These are phyloP conservation scores for Anas acuta DNA, from an alignment of 2,797 vertebrate genomes.

Conservation along the genomic window DNA sequence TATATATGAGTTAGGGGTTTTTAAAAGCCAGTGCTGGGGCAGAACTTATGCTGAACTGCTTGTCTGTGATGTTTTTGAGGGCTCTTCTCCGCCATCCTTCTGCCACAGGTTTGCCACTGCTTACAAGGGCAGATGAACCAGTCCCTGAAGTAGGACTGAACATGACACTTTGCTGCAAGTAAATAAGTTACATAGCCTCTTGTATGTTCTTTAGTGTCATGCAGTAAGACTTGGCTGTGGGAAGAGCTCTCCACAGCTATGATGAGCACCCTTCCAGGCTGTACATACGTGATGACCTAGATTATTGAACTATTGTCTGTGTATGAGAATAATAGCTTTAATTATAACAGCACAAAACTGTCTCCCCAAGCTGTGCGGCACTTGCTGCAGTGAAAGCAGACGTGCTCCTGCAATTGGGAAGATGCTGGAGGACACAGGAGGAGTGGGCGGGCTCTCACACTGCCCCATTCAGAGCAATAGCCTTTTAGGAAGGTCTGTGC, in stretches of 20 bases:
- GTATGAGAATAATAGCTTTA: not conserved
- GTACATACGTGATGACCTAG: not conserved
- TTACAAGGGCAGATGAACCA: not conserved
- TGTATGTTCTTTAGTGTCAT: not conserved
- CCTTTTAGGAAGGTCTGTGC: not conserved
- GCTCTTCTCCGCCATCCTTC: not conserved
- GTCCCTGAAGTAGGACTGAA: not conserved
- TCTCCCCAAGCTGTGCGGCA: fast-evolving
- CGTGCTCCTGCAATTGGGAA: not conserved
- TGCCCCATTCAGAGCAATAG: not conserved
- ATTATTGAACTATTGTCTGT: not conserved
- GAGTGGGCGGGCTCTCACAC: not conserved
- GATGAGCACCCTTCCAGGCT: not conserved
- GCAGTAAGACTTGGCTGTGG: not conserved
- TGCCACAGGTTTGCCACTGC: not conserved
- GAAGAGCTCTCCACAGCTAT: not conserved
- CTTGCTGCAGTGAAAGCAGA: not conserved
- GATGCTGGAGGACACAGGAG: not conserved
- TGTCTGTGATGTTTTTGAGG: not conserved
- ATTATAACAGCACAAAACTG: not conserved
- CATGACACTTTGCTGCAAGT: not conserved
- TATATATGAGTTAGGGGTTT: not conserved
- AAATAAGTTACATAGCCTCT: not conserved
- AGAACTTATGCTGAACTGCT: not conserved
- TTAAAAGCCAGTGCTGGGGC: not conserved